Evolutionary conservation across 2,797 vertebrate genomes (phyloP), one percentile per base, ranked within the genome.

Genomic region (Antrozous pallidus): DNA sequence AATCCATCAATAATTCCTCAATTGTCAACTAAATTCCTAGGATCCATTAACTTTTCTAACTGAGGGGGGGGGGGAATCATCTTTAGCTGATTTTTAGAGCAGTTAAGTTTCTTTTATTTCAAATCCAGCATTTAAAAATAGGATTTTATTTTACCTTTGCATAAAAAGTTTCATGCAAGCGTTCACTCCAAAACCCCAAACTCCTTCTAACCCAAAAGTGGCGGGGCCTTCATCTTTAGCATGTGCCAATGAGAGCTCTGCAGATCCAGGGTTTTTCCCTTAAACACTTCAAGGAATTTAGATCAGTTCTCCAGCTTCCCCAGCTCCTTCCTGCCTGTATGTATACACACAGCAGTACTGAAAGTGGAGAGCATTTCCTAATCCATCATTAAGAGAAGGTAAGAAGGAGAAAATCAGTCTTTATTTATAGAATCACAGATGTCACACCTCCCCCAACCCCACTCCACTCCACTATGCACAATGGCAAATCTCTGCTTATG

Each of bases 131-230:
- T 84, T 85, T 65, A 38, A 83, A 65, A 82, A 54, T 20, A 82
- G 17, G 26, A 77, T 88, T 90, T 83, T 91, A 78, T 80, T 67
- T 83, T 73, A 26, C 20, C 5, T 88, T 90, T 36, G 1, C 28
- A 51, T 51, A 89, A 24, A n/a, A 45, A 67, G 92, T 5, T 71
- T 51, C 65, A 20, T 12, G 40, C 28, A 82, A 94, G 45, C 82
- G 33, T 91, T 96, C 93, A 54, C n/a, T 90, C 24, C 26, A 42
- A 78, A 90, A 71, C 6, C 17, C 51, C 17, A 94, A 94, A 73
- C 14, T 51, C 17, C 40, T 49, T 83, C 61, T 69, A 14, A 10
- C 56, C 5, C 20, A 17, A 74, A 92, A 9, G 18, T 18, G 11
- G 88, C 28, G 65, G 70, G 4, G 17, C 69, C 91, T 82, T 71